phyloP scores from a whole-genome alignment of 92 coral and sea anemone species.

The Hydrozoanthus gracilis region DNA sequence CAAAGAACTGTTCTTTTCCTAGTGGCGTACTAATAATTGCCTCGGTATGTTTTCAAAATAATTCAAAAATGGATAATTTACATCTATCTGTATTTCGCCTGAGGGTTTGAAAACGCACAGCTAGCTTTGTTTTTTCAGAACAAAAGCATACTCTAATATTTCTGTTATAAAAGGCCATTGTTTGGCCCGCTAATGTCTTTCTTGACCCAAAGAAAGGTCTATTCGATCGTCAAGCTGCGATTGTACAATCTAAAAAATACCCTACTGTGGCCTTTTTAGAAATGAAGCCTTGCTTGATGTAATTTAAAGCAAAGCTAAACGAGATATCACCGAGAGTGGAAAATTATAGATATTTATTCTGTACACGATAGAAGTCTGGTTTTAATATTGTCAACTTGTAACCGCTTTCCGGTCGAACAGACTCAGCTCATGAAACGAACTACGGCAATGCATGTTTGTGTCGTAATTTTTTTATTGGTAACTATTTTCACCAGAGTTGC shows the following conservation, averaged over 20 bases:
- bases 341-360: slow-evolving; percentile 78
- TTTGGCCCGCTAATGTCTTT: slow-evolving; percentile 30
- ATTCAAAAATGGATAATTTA: slow-evolving; percentile 36
- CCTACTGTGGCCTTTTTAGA: slow-evolving; percentile 28
- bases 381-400: slow-evolving; percentile 68
- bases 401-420: slow-evolving; percentile 59
- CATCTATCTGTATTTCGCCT: slow-evolving; percentile 27
- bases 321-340: slow-evolving; percentile 35
- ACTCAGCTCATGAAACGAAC: slow-evolving; percentile 29
- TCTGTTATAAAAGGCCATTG: slow-evolving; percentile 36
- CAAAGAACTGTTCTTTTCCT: slow-evolving; percentile 43
- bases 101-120: slow-evolving; percentile 42
- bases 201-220: slow-evolving; percentile 29
- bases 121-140: slow-evolving; percentile 45
- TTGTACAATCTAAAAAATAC: slow-evolving; percentile 35
- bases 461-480: neutral
- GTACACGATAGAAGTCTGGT: slow-evolving; percentile 57
- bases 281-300: neutral
- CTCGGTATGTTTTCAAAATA: slow-evolving; percentile 24
- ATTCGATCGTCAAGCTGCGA: slow-evolving; percentile 43
- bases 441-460: neutral
- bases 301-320: slow-evolving; percentile 16
- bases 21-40: slow-evolving; percentile 34
- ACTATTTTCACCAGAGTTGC: neutral
- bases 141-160: slow-evolving; percentile 40